phyloP scores from a whole-genome alignment of 1,140 invertebrate genomes.

The Calosoma granatense region DNA sequence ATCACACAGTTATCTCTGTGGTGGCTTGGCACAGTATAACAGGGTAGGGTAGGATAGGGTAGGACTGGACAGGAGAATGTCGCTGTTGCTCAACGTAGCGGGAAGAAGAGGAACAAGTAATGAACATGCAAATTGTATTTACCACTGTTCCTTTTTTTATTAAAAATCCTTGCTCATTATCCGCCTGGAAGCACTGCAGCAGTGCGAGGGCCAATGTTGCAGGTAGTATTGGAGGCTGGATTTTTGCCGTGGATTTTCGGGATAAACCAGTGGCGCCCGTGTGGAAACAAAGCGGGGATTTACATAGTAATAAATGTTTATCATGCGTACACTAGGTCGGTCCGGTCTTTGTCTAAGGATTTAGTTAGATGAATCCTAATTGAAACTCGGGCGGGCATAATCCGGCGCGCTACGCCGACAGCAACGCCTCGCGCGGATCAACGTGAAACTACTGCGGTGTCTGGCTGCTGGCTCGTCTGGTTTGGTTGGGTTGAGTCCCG shows the following conservation, averaged over 20 bases:
- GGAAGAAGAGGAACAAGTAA: background rate
- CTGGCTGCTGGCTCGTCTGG: no score
- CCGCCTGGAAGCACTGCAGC: background rate
- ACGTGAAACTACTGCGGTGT: background rate
- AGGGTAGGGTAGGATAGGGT: no score
- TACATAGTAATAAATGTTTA: slow-evolving; percentile 9
- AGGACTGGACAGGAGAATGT: no score
- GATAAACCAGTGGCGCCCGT: background rate
- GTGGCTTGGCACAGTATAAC: background rate
- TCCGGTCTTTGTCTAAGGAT: slow-evolving; percentile 8
- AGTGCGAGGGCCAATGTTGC: background rate
- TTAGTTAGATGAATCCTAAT: slow-evolving; percentile 9
- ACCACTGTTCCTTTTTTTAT: background rate
- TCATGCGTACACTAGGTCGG: slow-evolving; percentile 3
- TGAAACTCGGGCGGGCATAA: slow-evolving; percentile 3
- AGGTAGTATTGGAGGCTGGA: background rate
- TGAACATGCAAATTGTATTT: slow-evolving; percentile 5
- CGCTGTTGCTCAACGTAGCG: no score
- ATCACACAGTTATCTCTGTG: background rate
- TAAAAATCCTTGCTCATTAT: background rate
- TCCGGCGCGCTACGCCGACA: background rate
- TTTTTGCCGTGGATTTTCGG: background rate
- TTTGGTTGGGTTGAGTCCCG: no score
- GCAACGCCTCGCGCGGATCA: background rate
- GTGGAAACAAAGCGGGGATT: slow-evolving; percentile 3